Base-by-base conservation (phyloP, 2,888 invertebrate species). In the Anthoptus insignis region DNA sequence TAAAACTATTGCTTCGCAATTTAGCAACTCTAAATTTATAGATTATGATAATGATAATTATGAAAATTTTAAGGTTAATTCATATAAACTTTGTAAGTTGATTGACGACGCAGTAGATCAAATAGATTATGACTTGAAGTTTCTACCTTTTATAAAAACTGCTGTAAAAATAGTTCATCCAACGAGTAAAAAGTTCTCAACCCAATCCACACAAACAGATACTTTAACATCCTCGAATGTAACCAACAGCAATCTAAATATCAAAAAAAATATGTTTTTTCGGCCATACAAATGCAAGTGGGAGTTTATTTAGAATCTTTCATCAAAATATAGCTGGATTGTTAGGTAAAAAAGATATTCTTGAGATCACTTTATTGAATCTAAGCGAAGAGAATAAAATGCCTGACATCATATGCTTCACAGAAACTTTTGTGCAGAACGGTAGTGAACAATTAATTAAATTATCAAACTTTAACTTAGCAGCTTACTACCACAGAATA, bases 21-120 rank as follows among this genome's bases (percentile, higher is more conserved):
- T 56, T 22, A n/a, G 14, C 27, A 22, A 56, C 5, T 56, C 39
- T 42, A 56, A 56, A 16, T 56, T 56, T 14, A 11, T 56, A 24
- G 56, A 56, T 27, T 42, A 27, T 24, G 21, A 14, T 22, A 13
- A 13, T 13, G 34, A 16, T 27, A 16, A 4, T 16, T 2, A 3
- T 3, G 16, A 7, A 42, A 9, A 0, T 8, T 5, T 8, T 42
- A n/a, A 8, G 1, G 8, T 5, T 42, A n/a, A 8, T 16, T 13
- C 5, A 6, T 9, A 2, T 14, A 42, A 5, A 42, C 19, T 42
- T 2, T 42, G 42, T n/a, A n/a, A 42, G 3, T 6, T 7, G 16
- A 42, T 42, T 8, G 16, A 42, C 16, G 7, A 5, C 2, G 42
- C 6, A 3, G 6, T 42, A 9, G 42, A 42, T 42, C 42, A 42